phyloP scores from a whole-genome alignment of 2,797 vertebrate genomes.

The Diglossa cyanea region DNA sequence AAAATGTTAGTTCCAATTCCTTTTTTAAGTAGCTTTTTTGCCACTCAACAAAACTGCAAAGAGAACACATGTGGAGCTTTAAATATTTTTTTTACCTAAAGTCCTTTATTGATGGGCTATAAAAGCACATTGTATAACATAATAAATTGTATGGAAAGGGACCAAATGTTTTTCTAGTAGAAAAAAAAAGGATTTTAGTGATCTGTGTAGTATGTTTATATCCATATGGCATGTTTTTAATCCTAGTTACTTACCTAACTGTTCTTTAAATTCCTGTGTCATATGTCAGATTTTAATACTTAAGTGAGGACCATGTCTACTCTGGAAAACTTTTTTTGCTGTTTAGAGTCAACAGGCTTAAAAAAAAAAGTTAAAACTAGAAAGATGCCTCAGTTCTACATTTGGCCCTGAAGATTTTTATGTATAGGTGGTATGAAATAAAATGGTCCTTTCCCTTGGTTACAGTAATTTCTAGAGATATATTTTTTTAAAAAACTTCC shows the following conservation, averaged over 20 bases:
- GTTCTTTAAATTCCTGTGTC: background rate
- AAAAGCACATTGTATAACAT: background rate
- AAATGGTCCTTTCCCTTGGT: background rate
- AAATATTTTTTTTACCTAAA: background rate
- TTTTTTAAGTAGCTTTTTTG: background rate
- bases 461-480: background rate
- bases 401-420: background rate
- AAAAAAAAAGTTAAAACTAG: background rate
- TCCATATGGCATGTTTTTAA: background rate
- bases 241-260: slow-evolving; percentile 12
- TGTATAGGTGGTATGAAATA: background rate
- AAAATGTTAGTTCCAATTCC: background rate
- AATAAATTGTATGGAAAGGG: background rate
- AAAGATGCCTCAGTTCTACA: background rate
- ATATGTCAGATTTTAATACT: slow-evolving; percentile 31
- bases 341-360: background rate
- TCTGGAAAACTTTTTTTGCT: slow-evolving; percentile 14
- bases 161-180: slow-evolving; percentile 3
- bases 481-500: background rate
- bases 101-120: background rate
- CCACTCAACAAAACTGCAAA: background rate
- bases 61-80: background rate
- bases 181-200: background rate
- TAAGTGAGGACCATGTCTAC: background rate
- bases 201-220: background rate